Base-by-base conservation (phyloP, 1,140 invertebrate genomes). In the Pogonomyrmex barbatus region DNA sequence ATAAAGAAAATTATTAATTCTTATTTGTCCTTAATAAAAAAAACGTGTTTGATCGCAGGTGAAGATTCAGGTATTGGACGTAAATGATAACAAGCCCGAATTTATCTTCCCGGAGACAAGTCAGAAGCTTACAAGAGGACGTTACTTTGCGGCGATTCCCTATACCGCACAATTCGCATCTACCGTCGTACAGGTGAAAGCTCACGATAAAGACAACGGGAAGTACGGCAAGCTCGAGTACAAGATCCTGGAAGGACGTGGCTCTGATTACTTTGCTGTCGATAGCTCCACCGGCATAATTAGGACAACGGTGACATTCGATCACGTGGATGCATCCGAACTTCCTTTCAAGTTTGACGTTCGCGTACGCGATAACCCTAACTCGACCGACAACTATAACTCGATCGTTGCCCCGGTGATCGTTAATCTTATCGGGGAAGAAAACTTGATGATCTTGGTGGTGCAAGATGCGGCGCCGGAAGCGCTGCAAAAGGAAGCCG, bases 11-110 rank as follows among this genome's bases (percentile, higher is more conserved):
- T 68, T 54, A 52, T 50, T 30, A 4, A 58, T 6, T 68, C 12
- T 52, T 12, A 10, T 45, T 42, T 33, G 6, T 58, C 5, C 45
- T 0, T 33, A 33, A 8, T 47, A 45, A 54, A 24, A 63, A 47
- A 56, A 86, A 82, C 24, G 4, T 33, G 8, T 50, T 79, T 42
- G 8, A 33, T 70, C 24, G 39, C 47, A 97, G 91, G 96, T 99
- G 0, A 97, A 97, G 85, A 96, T 99, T 4, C 97, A 97, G 88
- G 97, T 99, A 0, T 95, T 97, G 0, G 98, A 99, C 92, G 96
- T 98, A 1, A 99, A 99, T 91, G 98, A 99, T 91, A 98, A 99
- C 92, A 95, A 95, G 3, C 98, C 98, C 0, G 96, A 96, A 83
- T 99, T 99, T 93, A 93, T 98, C 0, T 97, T 97, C 84, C 96